Percentiles rank a stretch among this genome's conserved stretches.
phyloP scores from a whole-genome alignment of 2,888 invertebrate species.

The Hoplodrina blanda region DNA sequence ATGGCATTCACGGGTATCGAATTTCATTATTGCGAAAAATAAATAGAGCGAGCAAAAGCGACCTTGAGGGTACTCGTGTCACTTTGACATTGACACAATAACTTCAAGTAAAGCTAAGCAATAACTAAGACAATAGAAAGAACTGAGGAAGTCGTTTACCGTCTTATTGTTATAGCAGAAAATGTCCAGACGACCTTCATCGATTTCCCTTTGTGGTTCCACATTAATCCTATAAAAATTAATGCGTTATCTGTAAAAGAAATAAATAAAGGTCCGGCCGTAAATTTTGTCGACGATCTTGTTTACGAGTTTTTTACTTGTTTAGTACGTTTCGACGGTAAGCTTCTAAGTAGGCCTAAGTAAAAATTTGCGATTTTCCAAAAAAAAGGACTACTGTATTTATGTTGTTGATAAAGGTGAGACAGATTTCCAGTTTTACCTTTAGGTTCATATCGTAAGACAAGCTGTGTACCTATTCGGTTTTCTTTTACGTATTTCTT shows the following conservation, averaged over 20 bases:
- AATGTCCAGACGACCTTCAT: conserved; percentile 32
- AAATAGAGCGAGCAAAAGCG: not conserved
- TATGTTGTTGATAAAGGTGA: conserved; percentile 1
- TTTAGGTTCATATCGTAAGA: not conserved
- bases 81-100: conserved; percentile 28
- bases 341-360: conserved; percentile 27
- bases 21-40: conserved; percentile 1
- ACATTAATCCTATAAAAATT: conserved; percentile 42
- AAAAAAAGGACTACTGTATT: not conserved
- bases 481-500: no score
- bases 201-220: conserved; percentile 23
- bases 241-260: conserved; percentile 46
- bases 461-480: not conserved
- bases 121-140: conserved; percentile 8
- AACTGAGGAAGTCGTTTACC: conserved; percentile 7
- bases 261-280: conserved; percentile 72
- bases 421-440: not conserved
- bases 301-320: conserved; percentile 62
- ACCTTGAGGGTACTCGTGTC: conserved; percentile 15
- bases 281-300: conserved; percentile 70
- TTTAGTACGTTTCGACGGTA: conserved; percentile 26
- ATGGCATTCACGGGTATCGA: not conserved
- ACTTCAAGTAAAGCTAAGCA: conserved; percentile 11
- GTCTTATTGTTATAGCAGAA: conserved; percentile 47
- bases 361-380: conserved; percentile 6